phyloP scores from a whole-genome alignment of 2,888 invertebrate genomes.

The Sicus ferrugineus region DNA sequence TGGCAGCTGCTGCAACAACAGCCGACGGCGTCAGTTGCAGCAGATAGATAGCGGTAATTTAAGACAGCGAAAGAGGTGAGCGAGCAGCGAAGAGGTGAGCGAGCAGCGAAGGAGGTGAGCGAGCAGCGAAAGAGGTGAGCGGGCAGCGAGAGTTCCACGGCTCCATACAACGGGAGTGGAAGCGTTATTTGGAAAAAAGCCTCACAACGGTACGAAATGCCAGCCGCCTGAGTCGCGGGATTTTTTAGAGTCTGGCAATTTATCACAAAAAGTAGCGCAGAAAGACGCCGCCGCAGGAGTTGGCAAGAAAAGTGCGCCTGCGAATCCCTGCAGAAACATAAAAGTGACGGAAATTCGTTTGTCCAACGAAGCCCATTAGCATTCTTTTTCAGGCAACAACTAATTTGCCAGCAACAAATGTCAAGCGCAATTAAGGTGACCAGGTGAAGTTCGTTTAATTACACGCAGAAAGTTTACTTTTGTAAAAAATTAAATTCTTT shows the following conservation, averaged over 20 bases:
- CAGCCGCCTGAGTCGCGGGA: conserved; percentile 50
- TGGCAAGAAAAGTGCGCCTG: not conserved
- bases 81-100: not conserved
- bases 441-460: not conserved
- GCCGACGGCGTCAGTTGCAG: not conserved
- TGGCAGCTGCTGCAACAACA: not conserved
- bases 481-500: not conserved
- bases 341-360: conserved; percentile 5
- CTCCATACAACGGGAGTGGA: too few species aligned
- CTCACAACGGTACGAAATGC: conserved; percentile 52
- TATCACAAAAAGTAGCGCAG: conserved; percentile 43
- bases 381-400: conserved; percentile 13
- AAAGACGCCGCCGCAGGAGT: not conserved
- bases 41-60: not conserved
- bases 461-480: not conserved
- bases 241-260: conserved; percentile 56
- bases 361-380: conserved; percentile 12
- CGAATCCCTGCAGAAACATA: too few species aligned
- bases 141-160: not conserved
- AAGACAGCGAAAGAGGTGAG: not conserved
- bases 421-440: conserved; percentile 3
- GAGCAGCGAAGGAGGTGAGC: not conserved
- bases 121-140: not conserved
- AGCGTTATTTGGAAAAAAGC: conserved; percentile 34
- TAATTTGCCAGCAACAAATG: conserved; percentile 3